phyloP scores from a whole-genome alignment of 2,113 vertebrate genomes.

The Suricata suricatta region DNA sequence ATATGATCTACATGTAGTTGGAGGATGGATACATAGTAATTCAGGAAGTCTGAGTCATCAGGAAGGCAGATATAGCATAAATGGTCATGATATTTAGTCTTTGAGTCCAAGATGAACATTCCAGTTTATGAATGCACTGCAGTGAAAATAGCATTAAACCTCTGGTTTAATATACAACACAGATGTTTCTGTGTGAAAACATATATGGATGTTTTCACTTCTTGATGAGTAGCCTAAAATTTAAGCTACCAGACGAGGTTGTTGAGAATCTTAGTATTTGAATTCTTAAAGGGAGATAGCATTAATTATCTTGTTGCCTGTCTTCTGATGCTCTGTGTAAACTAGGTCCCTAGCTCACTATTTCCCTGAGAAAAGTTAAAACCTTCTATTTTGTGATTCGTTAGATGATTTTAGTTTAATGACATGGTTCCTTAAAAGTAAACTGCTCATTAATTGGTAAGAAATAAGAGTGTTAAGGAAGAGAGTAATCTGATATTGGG shows the following conservation, averaged over 20 bases:
- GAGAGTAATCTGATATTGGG: conserved; percentile 5
- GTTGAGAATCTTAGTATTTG: conserved; percentile 6
- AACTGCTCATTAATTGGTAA: conserved; percentile 34
- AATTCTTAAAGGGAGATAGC: not conserved
- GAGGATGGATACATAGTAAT: not conserved
- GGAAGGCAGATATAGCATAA: not conserved
- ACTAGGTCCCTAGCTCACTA: not conserved
- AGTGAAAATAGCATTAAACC: not conserved
- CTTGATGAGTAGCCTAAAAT: not conserved
- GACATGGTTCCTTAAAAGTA: not conserved
- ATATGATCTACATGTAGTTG: not conserved
- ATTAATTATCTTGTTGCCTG: not conserved
- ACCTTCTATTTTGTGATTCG: conserved; percentile 1
- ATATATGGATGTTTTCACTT: not conserved
- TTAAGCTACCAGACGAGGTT: not conserved
- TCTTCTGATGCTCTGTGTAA: not conserved
- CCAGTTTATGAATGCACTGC: not conserved
- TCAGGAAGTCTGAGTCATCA: not conserved
- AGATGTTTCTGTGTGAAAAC: not conserved
- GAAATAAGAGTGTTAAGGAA: not conserved
- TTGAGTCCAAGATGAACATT: not conserved
- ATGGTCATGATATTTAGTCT: not conserved
- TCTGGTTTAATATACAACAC: not conserved
- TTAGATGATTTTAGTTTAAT: conserved; percentile 36
- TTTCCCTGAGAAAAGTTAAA: not conserved